phyloP scores from a whole-genome alignment of 1,140 invertebrate genomes.

The Temnothorax nylanderi region DNA sequence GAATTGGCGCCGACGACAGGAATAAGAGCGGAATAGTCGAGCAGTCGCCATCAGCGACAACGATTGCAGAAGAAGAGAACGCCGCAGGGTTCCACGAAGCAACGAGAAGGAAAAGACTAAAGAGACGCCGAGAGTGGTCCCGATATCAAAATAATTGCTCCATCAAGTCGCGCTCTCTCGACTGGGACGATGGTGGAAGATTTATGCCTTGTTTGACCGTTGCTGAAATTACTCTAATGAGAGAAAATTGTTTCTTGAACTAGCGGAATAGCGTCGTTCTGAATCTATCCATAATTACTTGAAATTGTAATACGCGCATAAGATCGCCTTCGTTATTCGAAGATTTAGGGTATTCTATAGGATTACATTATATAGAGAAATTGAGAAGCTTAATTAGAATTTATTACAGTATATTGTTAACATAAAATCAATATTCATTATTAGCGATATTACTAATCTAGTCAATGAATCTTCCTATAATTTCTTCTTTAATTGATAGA shows the following conservation, averaged over 20 bases:
- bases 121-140: slow-evolving; percentile 64
- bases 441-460: background rate
- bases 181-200: slow-evolving; percentile 66
- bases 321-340: background rate
- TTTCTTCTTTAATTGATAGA: background rate
- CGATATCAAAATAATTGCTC: slow-evolving; percentile 80
- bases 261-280: slow-evolving; percentile 18
- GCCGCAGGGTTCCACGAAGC: slow-evolving; percentile 38
- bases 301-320: background rate
- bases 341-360: background rate
- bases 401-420: background rate
- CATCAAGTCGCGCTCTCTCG: slow-evolving; percentile 67
- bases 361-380: background rate
- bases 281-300: slow-evolving; percentile 54
- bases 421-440: background rate
- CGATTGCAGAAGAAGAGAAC: slow-evolving; percentile 41
- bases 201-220: slow-evolving; percentile 74
- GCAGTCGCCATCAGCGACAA: slow-evolving; percentile 64
- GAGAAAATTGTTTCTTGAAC: slow-evolving; percentile 69
- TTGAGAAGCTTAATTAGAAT: background rate
- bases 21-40: slow-evolving; percentile 72
- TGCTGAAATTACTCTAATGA: slow-evolving; percentile 68
- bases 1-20: slow-evolving; percentile 74
- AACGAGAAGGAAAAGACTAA: slow-evolving; percentile 56
- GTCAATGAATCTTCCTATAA: background rate